Percentiles rank a stretch among this genome's conserved stretches.
These are phyloP conservation scores for Toxostoma redivivum DNA, from an alignment of 2,113 vertebrate species.

Conservation along the genomic window DNA sequence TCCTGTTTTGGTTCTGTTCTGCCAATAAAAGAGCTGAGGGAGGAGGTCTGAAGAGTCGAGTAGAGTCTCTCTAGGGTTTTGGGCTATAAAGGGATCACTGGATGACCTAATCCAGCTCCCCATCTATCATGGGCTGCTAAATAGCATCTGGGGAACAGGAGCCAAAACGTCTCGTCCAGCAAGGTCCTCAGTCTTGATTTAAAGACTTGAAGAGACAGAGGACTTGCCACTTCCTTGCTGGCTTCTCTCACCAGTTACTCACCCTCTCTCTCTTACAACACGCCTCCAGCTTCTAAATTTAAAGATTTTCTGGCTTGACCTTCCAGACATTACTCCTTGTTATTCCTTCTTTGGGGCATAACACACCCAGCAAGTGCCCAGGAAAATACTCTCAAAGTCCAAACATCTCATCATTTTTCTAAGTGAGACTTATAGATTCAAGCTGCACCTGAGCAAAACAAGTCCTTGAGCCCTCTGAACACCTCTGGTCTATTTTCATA, in stretches of 20 bases:
- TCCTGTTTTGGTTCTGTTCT: neutral
- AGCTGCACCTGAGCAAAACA: neutral
- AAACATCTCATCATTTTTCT: neutral
- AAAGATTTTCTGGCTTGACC: constrained; percentile 27
- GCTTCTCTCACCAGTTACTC: neutral
- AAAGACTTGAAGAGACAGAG: neutral
- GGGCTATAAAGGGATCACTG: neutral
- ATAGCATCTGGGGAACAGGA: neutral
- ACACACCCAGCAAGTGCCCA: constrained; percentile 5
- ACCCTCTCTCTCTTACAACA: constrained; percentile 14
- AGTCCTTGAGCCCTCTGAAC: neutral
- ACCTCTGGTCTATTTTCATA: neutral
- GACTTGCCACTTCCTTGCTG: constrained; percentile 8
- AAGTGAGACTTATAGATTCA: neutral
- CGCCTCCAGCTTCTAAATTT: constrained; percentile 27
- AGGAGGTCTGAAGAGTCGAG: neutral
- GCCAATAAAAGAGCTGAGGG: neutral
- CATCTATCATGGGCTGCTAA: neutral
- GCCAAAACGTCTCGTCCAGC: neutral
- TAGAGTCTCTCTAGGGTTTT: neutral
- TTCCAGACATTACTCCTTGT: constrained; percentile 43
- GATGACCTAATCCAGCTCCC: neutral
- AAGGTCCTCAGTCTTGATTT: neutral
- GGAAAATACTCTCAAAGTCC: neutral
- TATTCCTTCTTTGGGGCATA: constrained; percentile 11